These are phyloP conservation scores for Drosophila prosaltans DNA, from an alignment of 1,140 invertebrate genomes.

Conservation along the genomic window DNA sequence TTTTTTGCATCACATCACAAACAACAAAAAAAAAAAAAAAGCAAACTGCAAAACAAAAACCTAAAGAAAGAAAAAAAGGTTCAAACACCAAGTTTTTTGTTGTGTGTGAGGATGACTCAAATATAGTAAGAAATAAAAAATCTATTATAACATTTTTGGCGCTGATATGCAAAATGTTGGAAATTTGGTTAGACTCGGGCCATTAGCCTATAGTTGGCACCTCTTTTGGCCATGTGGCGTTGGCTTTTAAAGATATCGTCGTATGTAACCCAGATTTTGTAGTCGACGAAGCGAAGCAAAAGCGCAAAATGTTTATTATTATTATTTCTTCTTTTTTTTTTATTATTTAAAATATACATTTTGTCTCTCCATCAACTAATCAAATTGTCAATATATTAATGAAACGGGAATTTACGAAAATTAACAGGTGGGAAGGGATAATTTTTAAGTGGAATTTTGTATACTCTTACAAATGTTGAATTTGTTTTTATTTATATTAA, in stretches of 20 bases:
- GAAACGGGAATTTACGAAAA: conserved; percentile 41
- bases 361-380: conserved; percentile 32
- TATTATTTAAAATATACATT: conserved; percentile 24
- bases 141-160: conserved; percentile 9
- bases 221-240: conserved; percentile 16
- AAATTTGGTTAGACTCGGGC: conserved; percentile 1
- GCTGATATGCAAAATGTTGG: conserved; percentile 14
- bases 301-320: conserved; percentile 6
- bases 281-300: background rate
- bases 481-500: too few relatives aligned
- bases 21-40: background rate
- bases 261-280: conserved; percentile 26
- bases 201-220: conserved; percentile 23
- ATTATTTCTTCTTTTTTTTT: background rate
- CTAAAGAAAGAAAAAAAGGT: background rate
- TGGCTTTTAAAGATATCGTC: background rate
- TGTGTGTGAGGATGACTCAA: conserved; percentile 18
- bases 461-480: background rate
- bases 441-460: background rate
- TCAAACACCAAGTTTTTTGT: conserved; percentile 1
- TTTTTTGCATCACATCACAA: conserved; percentile 19
- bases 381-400: conserved; percentile 54
- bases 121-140: conserved; percentile 3
- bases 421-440: background rate
- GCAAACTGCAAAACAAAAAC: background rate